Percentiles rank a stretch among this genome's conserved stretches.
phyloP scores from a whole-genome alignment of 2,113 vertebrate species.

The Heloderma charlesbogerti region DNA sequence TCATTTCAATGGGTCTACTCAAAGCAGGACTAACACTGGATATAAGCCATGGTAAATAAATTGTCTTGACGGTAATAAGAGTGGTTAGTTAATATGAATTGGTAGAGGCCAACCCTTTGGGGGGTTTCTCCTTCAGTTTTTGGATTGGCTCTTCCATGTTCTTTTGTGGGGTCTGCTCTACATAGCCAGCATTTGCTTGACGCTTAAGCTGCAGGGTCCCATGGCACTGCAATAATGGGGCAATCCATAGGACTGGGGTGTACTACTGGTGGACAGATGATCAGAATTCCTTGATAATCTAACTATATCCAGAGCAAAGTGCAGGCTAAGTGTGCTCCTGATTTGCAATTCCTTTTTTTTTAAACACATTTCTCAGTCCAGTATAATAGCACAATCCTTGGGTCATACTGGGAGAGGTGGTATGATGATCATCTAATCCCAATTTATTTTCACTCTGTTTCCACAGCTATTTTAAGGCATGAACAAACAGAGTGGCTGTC shows the following conservation, averaged over 20 bases:
- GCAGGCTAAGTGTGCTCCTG: neutral
- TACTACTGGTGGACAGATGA: neutral
- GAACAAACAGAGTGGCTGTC: slow-evolving; percentile 44
- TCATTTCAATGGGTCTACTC: too few species aligned
- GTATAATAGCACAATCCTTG: neutral
- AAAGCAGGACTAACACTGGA: too few species aligned
- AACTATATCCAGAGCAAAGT: neutral
- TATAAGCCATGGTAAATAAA: neutral
- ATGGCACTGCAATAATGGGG: neutral
- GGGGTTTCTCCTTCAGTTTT: neutral
- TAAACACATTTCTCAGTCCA: neutral
- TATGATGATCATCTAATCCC: neutral
- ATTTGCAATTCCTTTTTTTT: neutral
- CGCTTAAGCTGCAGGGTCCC: neutral
- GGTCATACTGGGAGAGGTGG: neutral
- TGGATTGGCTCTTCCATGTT: neutral
- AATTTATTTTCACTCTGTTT: slow-evolving; percentile 8
- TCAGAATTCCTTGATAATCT: neutral
- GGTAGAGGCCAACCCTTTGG: neutral
- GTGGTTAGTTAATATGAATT: neutral
- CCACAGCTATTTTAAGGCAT: slow-evolving; percentile 55
- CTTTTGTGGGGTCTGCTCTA: neutral
- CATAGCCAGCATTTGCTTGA: neutral
- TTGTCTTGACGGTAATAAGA: neutral
- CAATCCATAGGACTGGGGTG: neutral